Conservation (phyloP, 2,113 vertebrate genomes). For the Aldabrachelys gigantea region DNA sequence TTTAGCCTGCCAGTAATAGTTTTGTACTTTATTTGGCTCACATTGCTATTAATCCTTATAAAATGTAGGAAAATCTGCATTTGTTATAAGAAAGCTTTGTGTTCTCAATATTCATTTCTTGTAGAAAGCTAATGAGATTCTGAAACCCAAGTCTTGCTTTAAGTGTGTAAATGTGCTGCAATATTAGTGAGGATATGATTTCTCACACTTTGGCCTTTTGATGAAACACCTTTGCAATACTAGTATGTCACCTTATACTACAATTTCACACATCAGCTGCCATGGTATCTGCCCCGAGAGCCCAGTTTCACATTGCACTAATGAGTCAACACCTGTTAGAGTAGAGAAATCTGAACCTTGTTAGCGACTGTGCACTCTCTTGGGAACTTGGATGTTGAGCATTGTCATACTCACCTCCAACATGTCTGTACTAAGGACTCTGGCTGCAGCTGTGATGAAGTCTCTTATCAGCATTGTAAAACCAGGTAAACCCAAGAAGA, state of each 20-base stretch:
- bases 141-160: constrained; percentile 44
- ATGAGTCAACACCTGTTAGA: constrained; percentile 75
- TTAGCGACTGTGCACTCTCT: constrained; percentile 32
- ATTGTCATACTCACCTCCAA: constrained; percentile 84
- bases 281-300: constrained; percentile 64
- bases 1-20: not conserved
- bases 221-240: constrained; percentile 75
- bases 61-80: not conserved
- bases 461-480: constrained; percentile 94
- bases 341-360: constrained; percentile 75
- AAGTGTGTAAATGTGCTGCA: constrained; percentile 8
- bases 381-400: constrained; percentile 42
- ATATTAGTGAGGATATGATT: constrained; percentile 52
- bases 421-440: constrained; percentile 83
- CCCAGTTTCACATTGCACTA: constrained; percentile 65
- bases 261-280: constrained; percentile 75
- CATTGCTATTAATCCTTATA: not conserved
- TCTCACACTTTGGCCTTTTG: constrained; percentile 70
- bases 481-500: constrained; percentile 94
- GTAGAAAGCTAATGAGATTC: constrained; percentile 23
- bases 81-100: not conserved
- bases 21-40: not conserved
- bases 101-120: not conserved
- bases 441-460: constrained; percentile 89
- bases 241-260: constrained; percentile 63